phyloP scores from a whole-genome alignment of 2,113 vertebrate genomes.

The Etheostoma cragini region DNA sequence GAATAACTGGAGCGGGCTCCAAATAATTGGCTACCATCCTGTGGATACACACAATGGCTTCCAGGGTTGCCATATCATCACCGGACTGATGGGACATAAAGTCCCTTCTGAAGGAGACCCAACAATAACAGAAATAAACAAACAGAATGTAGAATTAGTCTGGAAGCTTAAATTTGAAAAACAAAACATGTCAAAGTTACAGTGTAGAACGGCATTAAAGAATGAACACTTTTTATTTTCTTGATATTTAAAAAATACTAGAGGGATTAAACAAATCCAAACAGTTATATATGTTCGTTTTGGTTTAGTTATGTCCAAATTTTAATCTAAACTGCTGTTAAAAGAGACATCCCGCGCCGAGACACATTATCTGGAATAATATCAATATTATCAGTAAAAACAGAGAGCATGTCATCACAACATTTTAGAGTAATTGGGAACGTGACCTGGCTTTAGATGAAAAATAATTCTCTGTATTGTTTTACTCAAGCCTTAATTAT shows the following conservation, averaged over 20 bases:
- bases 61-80: slow-evolving; percentile 58
- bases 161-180: not conserved
- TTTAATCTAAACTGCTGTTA: slow-evolving; percentile 18
- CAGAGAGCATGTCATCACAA: slow-evolving; percentile 71
- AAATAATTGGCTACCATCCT: slow-evolving; percentile 76
- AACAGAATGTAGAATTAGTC: not conserved
- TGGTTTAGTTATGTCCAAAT: not conserved
- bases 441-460: slow-evolving; percentile 66
- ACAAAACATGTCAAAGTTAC: not conserved
- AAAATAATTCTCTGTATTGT: slow-evolving; percentile 66
- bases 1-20: slow-evolving; percentile 65
- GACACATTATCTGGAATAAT: slow-evolving; percentile 72
- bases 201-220: not conserved
- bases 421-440: slow-evolving; percentile 78
- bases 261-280: not conserved
- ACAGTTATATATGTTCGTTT: not conserved
- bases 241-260: not conserved
- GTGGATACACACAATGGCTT: slow-evolving; percentile 58
- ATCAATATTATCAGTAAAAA: slow-evolving; percentile 80
- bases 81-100: slow-evolving; percentile 32
- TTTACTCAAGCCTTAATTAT: slow-evolving; percentile 68
- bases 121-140: slow-evolving; percentile 8
- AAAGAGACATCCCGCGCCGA: slow-evolving; percentile 25
- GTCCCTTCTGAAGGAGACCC: slow-evolving; percentile 41
- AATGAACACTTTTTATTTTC: too few species aligned